Base-by-base conservation (phyloP, 2,113 vertebrate genomes). In the Fregetta grallaria region DNA sequence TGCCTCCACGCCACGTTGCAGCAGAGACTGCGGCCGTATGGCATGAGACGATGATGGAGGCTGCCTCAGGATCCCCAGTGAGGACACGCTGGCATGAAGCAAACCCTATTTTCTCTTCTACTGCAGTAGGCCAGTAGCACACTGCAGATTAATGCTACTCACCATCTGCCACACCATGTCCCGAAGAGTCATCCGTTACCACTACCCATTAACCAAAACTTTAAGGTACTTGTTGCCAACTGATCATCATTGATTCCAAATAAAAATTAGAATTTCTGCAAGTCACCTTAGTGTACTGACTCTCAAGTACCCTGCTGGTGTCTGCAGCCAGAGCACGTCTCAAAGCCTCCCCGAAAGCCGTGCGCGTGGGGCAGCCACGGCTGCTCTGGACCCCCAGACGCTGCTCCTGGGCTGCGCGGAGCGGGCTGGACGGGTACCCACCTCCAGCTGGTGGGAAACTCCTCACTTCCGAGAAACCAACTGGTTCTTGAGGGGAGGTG, bases 311-410 rank as follows among this genome's bases (percentile, higher is more conserved):
- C 53, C 36, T 38, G 80, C 2, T 58, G 81, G 53, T 20, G 30
- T 18, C 55, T 0, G 8, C 75, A 94, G 75, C 44, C 65, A n/a
- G 20, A 74, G 40, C 71, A 22, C 0, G 0, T 27, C 82, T 34
- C 74, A 59, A 19, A 72, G 52, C 20, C 17, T 44, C 45, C 36
- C 40, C 26, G 5, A 45, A 53, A 66, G 44, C 34, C 1, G 1
- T 1, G 27, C 0, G 2, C 1, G 6, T 1, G 34, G 34, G 34
- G 47, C 26, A 66, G 49, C 52, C 1, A 0, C 1, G 2, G 82
- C 38, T 45, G 10, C 32, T 18, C 78, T 1, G 15, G 25, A 50
- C 26, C 53, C 49, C 66, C 11, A 6, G 13, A 16, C 1, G 2
- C 13, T 23, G 61, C 55, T 38, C 49, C 30, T 4, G 27, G 22